These are phyloP conservation scores for Colinus virginianus DNA, from an alignment of 2,113 vertebrate genomes.

Conservation along the genomic window DNA sequence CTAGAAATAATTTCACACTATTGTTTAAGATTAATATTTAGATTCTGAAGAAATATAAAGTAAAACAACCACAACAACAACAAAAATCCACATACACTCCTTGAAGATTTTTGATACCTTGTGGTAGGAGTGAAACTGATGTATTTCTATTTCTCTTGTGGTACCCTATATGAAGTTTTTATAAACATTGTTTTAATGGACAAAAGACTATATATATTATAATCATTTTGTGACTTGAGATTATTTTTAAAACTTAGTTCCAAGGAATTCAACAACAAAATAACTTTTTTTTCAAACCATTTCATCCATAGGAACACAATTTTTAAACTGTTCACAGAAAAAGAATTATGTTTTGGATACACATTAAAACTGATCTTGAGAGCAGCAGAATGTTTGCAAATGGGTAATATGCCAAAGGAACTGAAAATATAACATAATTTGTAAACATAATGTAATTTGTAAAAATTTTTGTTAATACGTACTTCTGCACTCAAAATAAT, in stretches of 20 bases:
- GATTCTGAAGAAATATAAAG: not conserved
- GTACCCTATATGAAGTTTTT: not conserved
- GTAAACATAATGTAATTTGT: not conserved
- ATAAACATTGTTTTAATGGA: not conserved
- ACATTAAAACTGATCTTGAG: conserved; percentile 5
- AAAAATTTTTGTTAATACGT: no score
- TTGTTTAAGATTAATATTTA: not conserved
- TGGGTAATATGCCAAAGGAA: conserved; percentile 34
- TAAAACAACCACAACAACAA: not conserved
- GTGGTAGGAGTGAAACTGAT: not conserved
- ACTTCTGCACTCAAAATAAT: no score
- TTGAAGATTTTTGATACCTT: not conserved
- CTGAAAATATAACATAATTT: conserved; percentile 40
- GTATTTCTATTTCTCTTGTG: not conserved
- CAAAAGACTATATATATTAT: not conserved
- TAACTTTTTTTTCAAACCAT: not conserved
- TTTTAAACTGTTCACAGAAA: not conserved
- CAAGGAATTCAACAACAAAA: not conserved
- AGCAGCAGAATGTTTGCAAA: conserved; percentile 31
- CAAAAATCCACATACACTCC: not conserved
- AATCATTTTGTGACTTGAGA: not conserved
- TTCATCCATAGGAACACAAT: not conserved
- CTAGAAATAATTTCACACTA: not conserved
- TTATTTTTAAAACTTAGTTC: not conserved
- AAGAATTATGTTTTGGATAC: not conserved